phyloP scores from a whole-genome alignment of 2,113 vertebrate species.

The Hemiprocne comata region DNA sequence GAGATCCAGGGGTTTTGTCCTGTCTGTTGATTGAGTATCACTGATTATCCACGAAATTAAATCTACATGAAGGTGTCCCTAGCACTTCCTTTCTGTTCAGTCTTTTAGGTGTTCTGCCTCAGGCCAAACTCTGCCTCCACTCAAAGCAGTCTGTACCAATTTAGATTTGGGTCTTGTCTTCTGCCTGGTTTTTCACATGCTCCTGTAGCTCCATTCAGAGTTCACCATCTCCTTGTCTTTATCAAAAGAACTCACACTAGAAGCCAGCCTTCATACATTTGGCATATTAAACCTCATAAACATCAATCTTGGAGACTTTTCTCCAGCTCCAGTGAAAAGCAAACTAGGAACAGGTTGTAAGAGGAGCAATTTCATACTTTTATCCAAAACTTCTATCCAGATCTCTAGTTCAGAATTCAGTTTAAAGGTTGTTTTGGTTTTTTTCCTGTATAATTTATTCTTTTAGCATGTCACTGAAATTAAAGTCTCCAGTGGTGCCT shows the following conservation, averaged over 20 bases:
- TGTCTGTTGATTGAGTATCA: background rate
- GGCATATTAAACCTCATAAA: background rate
- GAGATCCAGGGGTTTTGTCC: background rate
- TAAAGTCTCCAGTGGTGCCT: background rate
- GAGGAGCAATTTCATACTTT: background rate
- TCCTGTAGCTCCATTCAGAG: background rate
- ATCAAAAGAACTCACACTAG: background rate
- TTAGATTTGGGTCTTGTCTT: background rate
- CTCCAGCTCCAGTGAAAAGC: background rate
- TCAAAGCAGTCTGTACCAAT: background rate
- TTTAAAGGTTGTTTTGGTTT: background rate
- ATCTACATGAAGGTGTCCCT: background rate
- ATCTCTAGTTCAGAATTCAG: background rate
- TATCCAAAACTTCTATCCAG: background rate
- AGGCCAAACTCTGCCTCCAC: background rate
- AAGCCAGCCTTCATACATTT: background rate
- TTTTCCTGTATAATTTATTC: background rate
- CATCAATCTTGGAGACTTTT: background rate
- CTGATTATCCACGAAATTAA: background rate
- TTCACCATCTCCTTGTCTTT: background rate
- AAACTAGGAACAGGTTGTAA: background rate
- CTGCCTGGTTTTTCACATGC: background rate
- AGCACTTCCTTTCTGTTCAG: background rate
- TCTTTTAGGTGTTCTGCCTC: background rate
- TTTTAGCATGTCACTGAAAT: background rate